phyloP scores from a whole-genome alignment of 2,888 invertebrate genomes.

The Aphrophora alni region DNA sequence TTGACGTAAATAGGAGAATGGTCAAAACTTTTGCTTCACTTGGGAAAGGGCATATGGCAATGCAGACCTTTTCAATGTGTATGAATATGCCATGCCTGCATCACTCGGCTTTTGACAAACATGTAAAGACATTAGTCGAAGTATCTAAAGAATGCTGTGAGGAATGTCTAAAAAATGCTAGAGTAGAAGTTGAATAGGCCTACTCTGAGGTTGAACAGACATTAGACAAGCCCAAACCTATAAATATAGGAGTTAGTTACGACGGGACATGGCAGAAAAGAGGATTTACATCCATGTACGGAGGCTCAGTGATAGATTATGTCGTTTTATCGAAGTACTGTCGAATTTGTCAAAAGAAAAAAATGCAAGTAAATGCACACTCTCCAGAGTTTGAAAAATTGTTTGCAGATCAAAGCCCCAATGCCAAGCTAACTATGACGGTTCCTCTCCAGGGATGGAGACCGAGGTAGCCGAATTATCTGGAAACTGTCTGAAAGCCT shows the following conservation, averaged over 20 bases:
- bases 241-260: constrained; percentile 14
- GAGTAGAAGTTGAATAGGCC: constrained; percentile 11
- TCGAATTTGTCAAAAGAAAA: constrained; percentile 15
- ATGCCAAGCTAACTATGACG: constrained; percentile 23
- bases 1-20: constrained; percentile 14
- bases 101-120: constrained; percentile 9
- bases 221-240: neutral
- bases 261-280: constrained; percentile 14
- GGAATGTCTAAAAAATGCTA: neutral
- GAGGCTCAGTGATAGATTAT: constrained; percentile 11
- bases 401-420: constrained; percentile 11
- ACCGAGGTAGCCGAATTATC: neutral
- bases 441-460: constrained; percentile 8
- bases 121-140: neutral
- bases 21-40: constrained; percentile 10
- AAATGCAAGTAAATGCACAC: neutral
- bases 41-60: constrained; percentile 4
- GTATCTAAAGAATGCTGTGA: neutral
- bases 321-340: constrained; percentile 22
- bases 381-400: constrained; percentile 9
- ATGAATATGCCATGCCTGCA: constrained; percentile 17
- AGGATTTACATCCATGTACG: constrained; percentile 3
- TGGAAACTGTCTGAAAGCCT: constrained; percentile 22
- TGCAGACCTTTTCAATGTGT: neutral
- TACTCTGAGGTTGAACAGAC: neutral